Evolutionary conservation across 2,113 vertebrate species (phyloP), one percentile per base, ranked within the genome.

Genomic region (Geococcyx californianus): DNA sequence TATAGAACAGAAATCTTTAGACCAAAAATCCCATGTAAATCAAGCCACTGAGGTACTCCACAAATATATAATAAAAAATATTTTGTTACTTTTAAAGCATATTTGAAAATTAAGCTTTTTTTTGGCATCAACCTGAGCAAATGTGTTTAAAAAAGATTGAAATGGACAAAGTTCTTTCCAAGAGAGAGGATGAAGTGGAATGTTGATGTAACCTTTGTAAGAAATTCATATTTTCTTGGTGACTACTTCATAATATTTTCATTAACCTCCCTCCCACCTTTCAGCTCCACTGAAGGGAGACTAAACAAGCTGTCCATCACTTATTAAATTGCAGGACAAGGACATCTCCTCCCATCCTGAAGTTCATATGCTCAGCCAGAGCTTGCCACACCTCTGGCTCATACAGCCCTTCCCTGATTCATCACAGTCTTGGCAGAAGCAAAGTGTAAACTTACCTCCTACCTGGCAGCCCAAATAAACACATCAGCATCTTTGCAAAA

Each of bases 331-430:
- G 10, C 29, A 70, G 68, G 34, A 45, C 23, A 87, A 51, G 11
- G 13, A 3, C 23, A 5, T 7, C n/a, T 77, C 18, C 59, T 90
- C 23, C 63, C 54, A 25, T 13, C 18, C 69, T 59, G 69, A 34
- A 89, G 31, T 24, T 54, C 4, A 0, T 9, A 5, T 15, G 42
- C 62, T 85, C 11, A 33, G 2, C 9, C 18, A 1, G 0, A 1
- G 0, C 26, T 40, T 40, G 18, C 40, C 4, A 0, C 19, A 26
- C 19, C 28, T 25, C 82, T 38, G 44, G 44, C 28, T 82, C 34
- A 24, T 25, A 9, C 7, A 79, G 8, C 29, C 14, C 24, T 72
- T 49, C 36, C 63, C n/a, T 49, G 38, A 60, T n/a, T 36, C 45
- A 56, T 15, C 51, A 49, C 49, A 62, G 42, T n/a, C 28, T 73